A percentile compares a stretch with the other conserved stretches of the same genome.
Conservation (phyloP, 1,140 invertebrate genomes). For the Brachionus asplanchnoidis region DNA sequence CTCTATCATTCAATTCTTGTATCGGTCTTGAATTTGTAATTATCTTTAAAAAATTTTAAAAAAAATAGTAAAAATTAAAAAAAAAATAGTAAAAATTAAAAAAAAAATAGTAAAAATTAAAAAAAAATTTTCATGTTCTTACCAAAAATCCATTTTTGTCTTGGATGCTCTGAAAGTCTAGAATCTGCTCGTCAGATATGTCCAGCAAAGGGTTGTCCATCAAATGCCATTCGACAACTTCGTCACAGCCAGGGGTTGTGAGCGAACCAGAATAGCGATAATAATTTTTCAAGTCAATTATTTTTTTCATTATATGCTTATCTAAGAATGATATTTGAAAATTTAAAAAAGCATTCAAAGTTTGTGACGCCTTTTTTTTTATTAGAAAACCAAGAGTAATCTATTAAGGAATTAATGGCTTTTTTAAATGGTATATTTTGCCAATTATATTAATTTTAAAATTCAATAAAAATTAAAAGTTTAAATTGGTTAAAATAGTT, state of each 20-base stretch:
- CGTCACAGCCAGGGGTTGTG: slow-evolving; percentile 80
- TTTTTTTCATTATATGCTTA: background rate
- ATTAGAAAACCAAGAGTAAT: too few relatives aligned
- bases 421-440: too few relatives aligned
- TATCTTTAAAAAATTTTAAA: background rate
- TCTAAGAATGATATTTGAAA: background rate
- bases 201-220: slow-evolving; percentile 69
- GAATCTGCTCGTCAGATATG: slow-evolving; percentile 1
- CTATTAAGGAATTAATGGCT: too few relatives aligned
- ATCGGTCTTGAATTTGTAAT: slow-evolving; percentile 8
- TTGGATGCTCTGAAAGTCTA: slow-evolving; percentile 4
- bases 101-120: too few relatives aligned
- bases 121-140: background rate
- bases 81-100: too few relatives aligned
- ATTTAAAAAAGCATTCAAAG: background rate
- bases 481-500: too few relatives aligned
- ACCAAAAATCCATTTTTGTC: slow-evolving; percentile 23
- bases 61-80: background rate
- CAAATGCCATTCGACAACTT: slow-evolving; percentile 81
- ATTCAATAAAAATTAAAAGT: too few relatives aligned
- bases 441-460: too few relatives aligned
- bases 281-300: background rate
- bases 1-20: background rate
- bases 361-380: too few relatives aligned
- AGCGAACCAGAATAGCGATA: slow-evolving; percentile 76